Evolutionary conservation across 2,113 vertebrate species (phyloP).

Genomic region (Atlantisia rogersi): DNA sequence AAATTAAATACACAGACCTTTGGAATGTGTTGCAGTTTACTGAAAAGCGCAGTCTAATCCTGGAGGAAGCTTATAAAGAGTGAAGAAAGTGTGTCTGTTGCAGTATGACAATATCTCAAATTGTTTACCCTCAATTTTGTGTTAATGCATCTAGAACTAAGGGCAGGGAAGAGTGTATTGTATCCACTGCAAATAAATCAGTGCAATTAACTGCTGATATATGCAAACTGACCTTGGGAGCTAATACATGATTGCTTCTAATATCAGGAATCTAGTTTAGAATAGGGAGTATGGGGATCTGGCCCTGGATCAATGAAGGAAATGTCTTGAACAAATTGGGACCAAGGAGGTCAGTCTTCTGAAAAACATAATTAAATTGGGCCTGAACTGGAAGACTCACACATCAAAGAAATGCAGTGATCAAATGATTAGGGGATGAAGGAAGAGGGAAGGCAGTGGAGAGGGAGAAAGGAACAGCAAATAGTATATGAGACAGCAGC

Average conservation of each 20-base stretch:
- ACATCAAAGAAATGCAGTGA: constrained; percentile 39
- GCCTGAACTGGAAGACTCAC: constrained; percentile 25
- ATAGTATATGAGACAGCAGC: background rate
- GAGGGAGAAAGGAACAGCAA: background rate
- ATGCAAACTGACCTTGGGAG: constrained; percentile 24
- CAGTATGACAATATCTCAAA: background rate
- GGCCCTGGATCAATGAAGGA: constrained; percentile 54
- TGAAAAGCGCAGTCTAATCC: background rate
- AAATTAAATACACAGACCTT: background rate
- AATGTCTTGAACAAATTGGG: constrained; percentile 63
- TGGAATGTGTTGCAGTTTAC: background rate
- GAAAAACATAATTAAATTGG: constrained; percentile 62
- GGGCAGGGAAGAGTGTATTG: background rate
- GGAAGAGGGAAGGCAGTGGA: background rate
- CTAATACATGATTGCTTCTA: background rate
- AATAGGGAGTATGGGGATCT: background rate
- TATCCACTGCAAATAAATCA: constrained; percentile 34
- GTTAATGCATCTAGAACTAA: background rate
- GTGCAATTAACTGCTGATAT: constrained; percentile 30
- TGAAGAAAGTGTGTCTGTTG: background rate
- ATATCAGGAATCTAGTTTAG: constrained; percentile 8
- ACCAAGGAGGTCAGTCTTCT: constrained; percentile 52
- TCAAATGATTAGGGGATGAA: constrained; percentile 24
- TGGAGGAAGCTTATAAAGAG: background rate
- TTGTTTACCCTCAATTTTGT: constrained; percentile 14